phyloP scores from a whole-genome alignment of 1,140 invertebrate species.

The Sminthurinus signatus region DNA sequence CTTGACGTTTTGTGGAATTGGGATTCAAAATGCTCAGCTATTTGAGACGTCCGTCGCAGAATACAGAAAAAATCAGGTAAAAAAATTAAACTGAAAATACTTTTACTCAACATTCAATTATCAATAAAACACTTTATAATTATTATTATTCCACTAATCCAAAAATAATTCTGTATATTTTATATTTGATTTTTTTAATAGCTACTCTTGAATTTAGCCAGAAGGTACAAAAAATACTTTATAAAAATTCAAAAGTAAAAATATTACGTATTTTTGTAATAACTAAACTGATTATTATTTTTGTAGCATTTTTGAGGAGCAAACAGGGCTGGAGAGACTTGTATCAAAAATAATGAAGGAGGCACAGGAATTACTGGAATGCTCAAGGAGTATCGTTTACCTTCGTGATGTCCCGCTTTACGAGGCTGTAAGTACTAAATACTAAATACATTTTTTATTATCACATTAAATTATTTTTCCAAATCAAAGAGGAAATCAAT shows the following conservation, averaged over 20 bases:
- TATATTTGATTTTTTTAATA: too few species aligned
- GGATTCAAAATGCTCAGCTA: slow-evolving; percentile 92
- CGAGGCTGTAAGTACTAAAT: slow-evolving; percentile 62
- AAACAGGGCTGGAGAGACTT: slow-evolving; percentile 76
- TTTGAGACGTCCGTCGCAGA: slow-evolving; percentile 91
- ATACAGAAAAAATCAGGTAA: slow-evolving; percentile 84
- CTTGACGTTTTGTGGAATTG: slow-evolving; percentile 93
- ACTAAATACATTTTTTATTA: not conserved
- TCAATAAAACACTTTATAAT: too few species aligned
- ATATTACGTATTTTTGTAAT: too few species aligned
- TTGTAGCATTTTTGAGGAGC: slow-evolving; percentile 87
- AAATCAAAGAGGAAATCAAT: not conserved
- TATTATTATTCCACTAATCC: too few species aligned
- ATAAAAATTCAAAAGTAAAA: too few species aligned
- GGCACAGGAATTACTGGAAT: slow-evolving; percentile 83
- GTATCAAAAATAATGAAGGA: slow-evolving; percentile 96
- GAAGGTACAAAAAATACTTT: too few species aligned
- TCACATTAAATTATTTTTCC: not conserved
- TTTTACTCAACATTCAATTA: too few species aligned
- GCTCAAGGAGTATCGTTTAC: slow-evolving; percentile 75
- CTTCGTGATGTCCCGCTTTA: slow-evolving; percentile 71
- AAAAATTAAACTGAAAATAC: too few species aligned
- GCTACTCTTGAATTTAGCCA: too few species aligned
- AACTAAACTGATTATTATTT: too few species aligned
- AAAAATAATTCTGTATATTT: too few species aligned